Evolutionary conservation across 2,888 invertebrate species (phyloP), one percentile per base, ranked within the genome.

Genomic region (Conomelus anceps): DNA sequence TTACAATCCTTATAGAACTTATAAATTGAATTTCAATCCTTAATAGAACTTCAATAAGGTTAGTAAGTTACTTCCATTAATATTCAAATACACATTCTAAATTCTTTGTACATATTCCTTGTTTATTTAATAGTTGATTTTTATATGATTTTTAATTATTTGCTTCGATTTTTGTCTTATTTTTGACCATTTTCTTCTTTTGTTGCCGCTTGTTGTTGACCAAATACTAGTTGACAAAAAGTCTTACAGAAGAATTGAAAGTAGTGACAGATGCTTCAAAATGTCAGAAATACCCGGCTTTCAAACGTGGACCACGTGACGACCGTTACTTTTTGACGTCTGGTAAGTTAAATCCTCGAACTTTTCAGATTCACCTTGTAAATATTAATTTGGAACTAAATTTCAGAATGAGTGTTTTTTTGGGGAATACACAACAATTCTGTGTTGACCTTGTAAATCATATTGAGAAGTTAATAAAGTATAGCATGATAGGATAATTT

Each of bases 201-300:
- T 86, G 24, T 23, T 86, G 24, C n/a, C 3, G 24, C 22, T 23
- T 86, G 24, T 86, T 22, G 23, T 86, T 24, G 4, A 86, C 23
- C 23, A 20, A 24, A 9, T 23, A 85, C 24, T 24, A 86, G 86
- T 86, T 86, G 24, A 26, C 86, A 26, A 24, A 86, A 22, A 23
- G 11, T 9, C 23, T 86, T 3, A 17, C 22, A 23, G 86, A 86
- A 86, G 29, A 86, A 22, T 86, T 86, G 24, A 89, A 88, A 86
- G 86, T 63, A 63, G 63, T 63, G 63, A 63, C 63, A 1, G n/a
- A 63, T 63, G 63, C 63, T 0, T n/a, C 1, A n/a, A 63, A 63
- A 63, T n/a, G 86, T 41, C 90, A 90, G 86, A 90, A 88, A 29
- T 90, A 90, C 23, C 90, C 90, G 26, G 86, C 90, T 22, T 85